These are phyloP conservation scores for Alfaro cultratus DNA, from an alignment of 2,797 vertebrate genomes.

Conservation along the genomic window DNA sequence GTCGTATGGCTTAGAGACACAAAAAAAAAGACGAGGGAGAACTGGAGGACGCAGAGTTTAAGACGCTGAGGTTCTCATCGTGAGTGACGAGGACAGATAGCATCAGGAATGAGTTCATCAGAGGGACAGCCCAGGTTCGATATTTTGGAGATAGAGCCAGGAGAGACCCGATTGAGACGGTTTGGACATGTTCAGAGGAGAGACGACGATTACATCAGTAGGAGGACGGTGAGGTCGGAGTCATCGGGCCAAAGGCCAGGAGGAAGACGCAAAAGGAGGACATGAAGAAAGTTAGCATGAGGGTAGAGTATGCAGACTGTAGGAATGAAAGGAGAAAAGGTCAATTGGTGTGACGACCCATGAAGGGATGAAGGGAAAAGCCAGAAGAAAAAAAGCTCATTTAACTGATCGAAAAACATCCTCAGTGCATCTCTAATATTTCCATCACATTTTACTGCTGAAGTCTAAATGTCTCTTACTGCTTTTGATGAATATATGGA, in stretches of 20 bases:
- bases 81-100: no score
- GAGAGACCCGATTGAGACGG: neutral
- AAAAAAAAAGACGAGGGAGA: no score
- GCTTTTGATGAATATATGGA: neutral
- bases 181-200: neutral
- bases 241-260: neutral
- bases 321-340: neutral
- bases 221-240: neutral
- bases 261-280: neutral
- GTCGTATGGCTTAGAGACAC: no score
- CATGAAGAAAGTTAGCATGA: neutral
- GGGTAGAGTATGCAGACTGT: neutral
- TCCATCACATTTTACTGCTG: neutral
- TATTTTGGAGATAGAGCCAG: no score
- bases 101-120: no score
- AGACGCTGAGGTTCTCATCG: no score
- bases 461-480: neutral
- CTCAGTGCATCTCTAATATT: neutral
- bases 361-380: neutral
- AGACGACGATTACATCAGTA: neutral
- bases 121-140: no score
- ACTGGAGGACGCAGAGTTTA: no score
- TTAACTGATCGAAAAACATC: neutral
- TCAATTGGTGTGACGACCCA: neutral
- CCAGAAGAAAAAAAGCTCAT: neutral